Percentiles rank a stretch among this genome's conserved stretches.
phyloP scores from a whole-genome alignment of 2,797 vertebrate species.

The Philypnodon macrostomus region DNA sequence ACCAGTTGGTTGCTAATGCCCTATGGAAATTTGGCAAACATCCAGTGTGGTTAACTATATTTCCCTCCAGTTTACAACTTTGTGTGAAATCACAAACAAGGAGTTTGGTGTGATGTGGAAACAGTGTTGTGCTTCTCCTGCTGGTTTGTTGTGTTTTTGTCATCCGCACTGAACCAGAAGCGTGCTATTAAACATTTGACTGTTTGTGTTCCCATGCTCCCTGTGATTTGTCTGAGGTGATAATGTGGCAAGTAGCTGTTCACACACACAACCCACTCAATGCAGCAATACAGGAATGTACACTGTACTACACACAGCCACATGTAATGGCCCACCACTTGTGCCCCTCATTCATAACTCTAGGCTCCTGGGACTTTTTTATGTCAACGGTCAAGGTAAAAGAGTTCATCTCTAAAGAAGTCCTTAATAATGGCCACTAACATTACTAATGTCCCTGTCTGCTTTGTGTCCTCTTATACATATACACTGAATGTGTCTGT shows the following conservation, averaged over 20 bases:
- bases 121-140: slow-evolving; percentile 53
- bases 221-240: slow-evolving; percentile 54
- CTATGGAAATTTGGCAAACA: slow-evolving; percentile 91
- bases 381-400: slow-evolving; percentile 52
- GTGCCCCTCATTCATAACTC: slow-evolving; percentile 20
- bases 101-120: slow-evolving; percentile 55
- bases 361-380: slow-evolving; percentile 15
- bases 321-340: not conserved
- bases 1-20: slow-evolving; percentile 99
- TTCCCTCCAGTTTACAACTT: slow-evolving; percentile 88
- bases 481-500: slow-evolving; percentile 37
- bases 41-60: slow-evolving; percentile 81
- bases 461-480: slow-evolving; percentile 41
- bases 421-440: slow-evolving; percentile 47
- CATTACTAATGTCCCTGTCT: slow-evolving; percentile 53
- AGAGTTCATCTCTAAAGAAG: slow-evolving; percentile 40
- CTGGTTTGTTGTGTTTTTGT: slow-evolving; percentile 58
- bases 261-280: slow-evolving; percentile 20
- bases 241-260: slow-evolving; percentile 58
- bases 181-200: slow-evolving; percentile 51
- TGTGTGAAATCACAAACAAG: slow-evolving; percentile 83
- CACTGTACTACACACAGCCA: too few relatives aligned
- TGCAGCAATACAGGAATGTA: slow-evolving; percentile 6
- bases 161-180: slow-evolving; percentile 42
- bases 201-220: slow-evolving; percentile 52